phyloP scores from a whole-genome alignment of 2,797 vertebrate species.

The Prionace glauca region DNA sequence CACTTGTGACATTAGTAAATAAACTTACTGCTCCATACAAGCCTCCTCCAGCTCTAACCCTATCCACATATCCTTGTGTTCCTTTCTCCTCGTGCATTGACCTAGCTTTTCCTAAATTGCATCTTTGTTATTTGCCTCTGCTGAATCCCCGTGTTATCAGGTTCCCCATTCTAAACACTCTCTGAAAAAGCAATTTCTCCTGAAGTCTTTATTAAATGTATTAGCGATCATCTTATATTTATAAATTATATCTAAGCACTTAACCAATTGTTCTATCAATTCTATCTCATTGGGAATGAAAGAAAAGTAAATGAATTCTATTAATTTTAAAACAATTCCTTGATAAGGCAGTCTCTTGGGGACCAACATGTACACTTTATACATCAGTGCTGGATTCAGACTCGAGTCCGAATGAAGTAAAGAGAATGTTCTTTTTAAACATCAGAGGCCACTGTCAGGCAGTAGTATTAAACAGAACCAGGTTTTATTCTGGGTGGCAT shows the following conservation, averaged over 20 bases:
- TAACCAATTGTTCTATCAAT: neutral
- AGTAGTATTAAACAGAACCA: neutral
- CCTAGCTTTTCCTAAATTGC: neutral
- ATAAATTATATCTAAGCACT: too few relatives aligned
- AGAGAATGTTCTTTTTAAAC: neutral
- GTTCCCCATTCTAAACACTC: neutral
- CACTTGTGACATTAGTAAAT: too few relatives aligned
- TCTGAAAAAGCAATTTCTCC: neutral
- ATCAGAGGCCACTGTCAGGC: neutral
- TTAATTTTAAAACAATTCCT: neutral
- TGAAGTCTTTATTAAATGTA: neutral
- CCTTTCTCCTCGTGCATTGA: neutral
- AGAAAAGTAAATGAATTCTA: neutral
- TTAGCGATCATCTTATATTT: neutral
- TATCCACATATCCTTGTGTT: neutral
- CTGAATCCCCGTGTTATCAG: neutral
- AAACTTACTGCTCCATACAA: neutral
- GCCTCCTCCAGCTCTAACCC: neutral
- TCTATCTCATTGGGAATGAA: neutral
- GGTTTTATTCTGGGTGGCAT: neutral
- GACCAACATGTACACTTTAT: neutral
- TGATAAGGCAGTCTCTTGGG: neutral
- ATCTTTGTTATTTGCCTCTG: neutral
- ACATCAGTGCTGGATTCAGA: neutral
- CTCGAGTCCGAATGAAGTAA: neutral